phyloP scores from a whole-genome alignment of 2,797 vertebrate species.

The Chromis chromis region DNA sequence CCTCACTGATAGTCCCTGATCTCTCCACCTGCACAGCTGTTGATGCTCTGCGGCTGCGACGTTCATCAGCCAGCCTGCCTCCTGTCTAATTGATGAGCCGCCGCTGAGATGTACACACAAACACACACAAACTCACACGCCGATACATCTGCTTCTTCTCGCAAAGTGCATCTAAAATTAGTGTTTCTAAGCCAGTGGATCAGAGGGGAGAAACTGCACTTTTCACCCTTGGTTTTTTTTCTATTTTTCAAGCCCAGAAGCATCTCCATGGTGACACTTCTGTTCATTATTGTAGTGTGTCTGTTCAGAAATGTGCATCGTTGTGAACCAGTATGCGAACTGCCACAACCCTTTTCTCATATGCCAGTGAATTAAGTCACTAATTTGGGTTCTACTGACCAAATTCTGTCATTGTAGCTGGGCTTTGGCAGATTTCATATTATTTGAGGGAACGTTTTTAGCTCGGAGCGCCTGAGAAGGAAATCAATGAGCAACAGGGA shows the following conservation, averaged over 20 bases:
- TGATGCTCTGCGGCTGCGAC: slow-evolving; percentile 1
- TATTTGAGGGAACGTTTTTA: slow-evolving; percentile 26
- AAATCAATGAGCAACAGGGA: slow-evolving; percentile 16
- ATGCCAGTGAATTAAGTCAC: not conserved
- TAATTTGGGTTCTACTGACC: slow-evolving; percentile 12
- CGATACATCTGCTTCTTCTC: slow-evolving; percentile 18
- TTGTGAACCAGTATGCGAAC: not conserved
- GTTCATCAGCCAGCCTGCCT: slow-evolving; percentile 30
- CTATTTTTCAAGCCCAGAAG: not conserved
- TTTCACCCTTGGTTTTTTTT: slow-evolving; percentile 14
- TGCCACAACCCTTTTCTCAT: not conserved
- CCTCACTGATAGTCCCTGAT: slow-evolving; percentile 7
- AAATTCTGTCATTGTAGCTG: not conserved
- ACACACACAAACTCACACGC: not conserved
- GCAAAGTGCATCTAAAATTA: slow-evolving; percentile 58
- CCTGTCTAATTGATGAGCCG: slow-evolving; percentile 57
- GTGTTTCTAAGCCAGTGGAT: slow-evolving; percentile 14
- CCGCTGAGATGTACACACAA: slow-evolving; percentile 17
- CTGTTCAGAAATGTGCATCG: not conserved
- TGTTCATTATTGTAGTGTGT: not conserved
- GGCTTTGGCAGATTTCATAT: slow-evolving; percentile 16
- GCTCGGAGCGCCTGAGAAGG: slow-evolving; percentile 8
- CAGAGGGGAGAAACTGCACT: slow-evolving; percentile 36
- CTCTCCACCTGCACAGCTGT: slow-evolving; percentile 42
- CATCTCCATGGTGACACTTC: slow-evolving; percentile 12